Evolutionary conservation across 2,797 vertebrate genomes (phyloP).

Genomic region (Catharus ustulatus): DNA sequence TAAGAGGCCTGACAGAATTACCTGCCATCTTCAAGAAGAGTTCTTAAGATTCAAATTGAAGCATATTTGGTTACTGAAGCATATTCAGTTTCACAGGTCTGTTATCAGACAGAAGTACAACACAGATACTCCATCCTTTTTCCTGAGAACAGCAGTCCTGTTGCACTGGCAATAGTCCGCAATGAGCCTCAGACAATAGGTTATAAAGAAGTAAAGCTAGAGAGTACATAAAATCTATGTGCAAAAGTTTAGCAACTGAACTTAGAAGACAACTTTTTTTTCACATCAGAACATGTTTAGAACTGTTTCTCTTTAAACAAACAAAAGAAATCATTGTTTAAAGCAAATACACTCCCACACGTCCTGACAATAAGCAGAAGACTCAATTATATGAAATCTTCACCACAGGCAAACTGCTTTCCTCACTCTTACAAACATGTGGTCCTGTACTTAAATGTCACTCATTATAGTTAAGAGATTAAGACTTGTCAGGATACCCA

Average conservation of each 20-base stretch:
- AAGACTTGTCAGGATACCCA: not conserved
- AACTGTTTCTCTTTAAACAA: not conserved
- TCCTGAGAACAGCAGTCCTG: not conserved
- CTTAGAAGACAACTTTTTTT: not conserved
- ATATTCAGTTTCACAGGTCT: not conserved
- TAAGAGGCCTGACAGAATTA: not conserved
- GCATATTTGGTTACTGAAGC: not conserved
- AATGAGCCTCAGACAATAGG: not conserved
- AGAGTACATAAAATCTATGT: not conserved
- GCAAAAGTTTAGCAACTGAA: not conserved
- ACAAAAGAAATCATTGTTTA: not conserved
- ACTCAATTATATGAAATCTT: not conserved
- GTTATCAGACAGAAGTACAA: not conserved
- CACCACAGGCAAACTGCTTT: not conserved
- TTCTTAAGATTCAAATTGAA: not conserved
- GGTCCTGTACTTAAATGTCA: not conserved
- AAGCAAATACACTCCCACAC: not conserved
- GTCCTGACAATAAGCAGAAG: not conserved
- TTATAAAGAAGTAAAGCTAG: not conserved
- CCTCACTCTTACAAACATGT: not conserved
- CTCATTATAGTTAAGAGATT: not conserved
- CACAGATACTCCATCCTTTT: not conserved
- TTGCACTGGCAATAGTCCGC: not conserved
- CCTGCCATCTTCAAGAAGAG: not conserved
- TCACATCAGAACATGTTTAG: fast-evolving